Evolutionary conservation across 2,113 vertebrate species (phyloP).

Genomic region (Mionectes macconnelli): DNA sequence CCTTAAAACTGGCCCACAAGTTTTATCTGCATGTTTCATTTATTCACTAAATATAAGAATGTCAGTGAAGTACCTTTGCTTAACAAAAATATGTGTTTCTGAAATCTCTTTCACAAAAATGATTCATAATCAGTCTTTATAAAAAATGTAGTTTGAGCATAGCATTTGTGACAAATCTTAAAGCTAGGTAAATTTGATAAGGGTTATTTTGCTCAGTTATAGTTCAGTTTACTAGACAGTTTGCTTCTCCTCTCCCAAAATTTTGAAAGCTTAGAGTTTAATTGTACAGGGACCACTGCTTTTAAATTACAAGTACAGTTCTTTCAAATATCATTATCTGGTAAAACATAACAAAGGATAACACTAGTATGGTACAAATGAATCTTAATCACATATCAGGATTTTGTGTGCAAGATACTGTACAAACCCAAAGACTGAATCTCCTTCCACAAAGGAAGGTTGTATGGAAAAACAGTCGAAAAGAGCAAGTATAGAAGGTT

Average conservation of each 20-base stretch:
- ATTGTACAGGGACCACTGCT: background rate
- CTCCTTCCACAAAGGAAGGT: background rate
- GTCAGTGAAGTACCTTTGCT: background rate
- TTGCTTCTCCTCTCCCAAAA: background rate
- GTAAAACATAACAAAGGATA: background rate
- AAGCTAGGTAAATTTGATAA: background rate
- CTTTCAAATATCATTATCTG: background rate
- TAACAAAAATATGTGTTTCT: background rate
- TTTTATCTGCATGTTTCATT: background rate
- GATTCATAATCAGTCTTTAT: background rate
- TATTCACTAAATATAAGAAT: background rate
- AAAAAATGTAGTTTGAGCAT: fast-evolving
- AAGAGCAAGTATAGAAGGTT: background rate
- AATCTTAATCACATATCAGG: background rate
- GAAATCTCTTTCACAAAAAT: background rate
- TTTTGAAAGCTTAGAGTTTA: background rate
- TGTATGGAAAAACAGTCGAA: background rate
- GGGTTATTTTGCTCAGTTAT: background rate
- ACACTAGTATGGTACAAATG: background rate
- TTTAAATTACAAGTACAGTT: background rate
- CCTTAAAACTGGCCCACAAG: background rate
- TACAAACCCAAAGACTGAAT: background rate
- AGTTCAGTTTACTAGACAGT: background rate
- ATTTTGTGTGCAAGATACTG: background rate
- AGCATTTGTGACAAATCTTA: background rate